Base-by-base conservation (phyloP, 2,888 invertebrate species). In the Mesochorus sp. region DNA sequence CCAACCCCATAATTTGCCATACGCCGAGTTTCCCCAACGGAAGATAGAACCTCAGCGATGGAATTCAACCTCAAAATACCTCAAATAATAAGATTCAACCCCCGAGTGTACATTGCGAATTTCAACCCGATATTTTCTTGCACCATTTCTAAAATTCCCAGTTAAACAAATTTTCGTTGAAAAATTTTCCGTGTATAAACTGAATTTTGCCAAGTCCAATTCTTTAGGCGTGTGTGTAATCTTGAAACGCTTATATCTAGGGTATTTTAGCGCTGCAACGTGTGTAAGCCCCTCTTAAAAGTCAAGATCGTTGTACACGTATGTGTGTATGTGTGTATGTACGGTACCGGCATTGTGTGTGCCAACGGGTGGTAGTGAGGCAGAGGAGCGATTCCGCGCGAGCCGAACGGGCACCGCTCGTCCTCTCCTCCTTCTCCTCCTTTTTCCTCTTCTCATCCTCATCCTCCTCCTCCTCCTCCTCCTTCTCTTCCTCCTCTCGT, bases 401-500 rank as follows among this genome's bases (percentile, higher is more conserved):
- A 71, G 71, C 71, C 71, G 71, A 61, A 61, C 61, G 37, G 51
- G 71, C 71, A 59, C 51, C 61, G 39, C 47, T 49, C 49, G 74
- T 81, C 72, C 76, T 75, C 73, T 79, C 66, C 59, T 79, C 80
- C 80, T 75, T 77, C 80, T 49, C 28, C 14, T 37, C 21, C 62
- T 66, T 28, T 44, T 61, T 28, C 67, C 53, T 75, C 47, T 37
- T 74, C 67, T 61, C 76, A 72, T 83, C 82, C 80, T 80, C 77
- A 75, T 81, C 62, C 79, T 64, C 72, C 64, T 71, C 80, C 71
- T 51, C 72, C 57, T 51, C 61, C 37, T 49, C 31, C 5, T 61
- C 53, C 71, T 68, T 72, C 75, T 64, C 62, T 75, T 61, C 66
- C 59, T 62, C 31, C 39, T 49, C 61, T 59, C 64, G 49, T 73